Base-by-base conservation (phyloP, 30 jellyfish, hydroid and myxozoan genomes). In the Clytia hemisphaerica region DNA sequence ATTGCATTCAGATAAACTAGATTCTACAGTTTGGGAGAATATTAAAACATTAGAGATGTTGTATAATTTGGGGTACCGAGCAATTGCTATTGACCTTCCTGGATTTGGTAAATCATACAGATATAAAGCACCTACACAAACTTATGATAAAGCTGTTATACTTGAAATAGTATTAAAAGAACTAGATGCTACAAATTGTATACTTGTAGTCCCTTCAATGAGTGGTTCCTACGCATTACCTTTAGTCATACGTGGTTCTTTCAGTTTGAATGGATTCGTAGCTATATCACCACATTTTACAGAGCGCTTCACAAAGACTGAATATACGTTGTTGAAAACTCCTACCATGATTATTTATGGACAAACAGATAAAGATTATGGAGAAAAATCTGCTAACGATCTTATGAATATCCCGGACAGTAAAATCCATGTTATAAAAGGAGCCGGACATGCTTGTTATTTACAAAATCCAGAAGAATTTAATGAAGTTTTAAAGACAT, bases 221-320 rank as follows among this genome's bases (percentile, higher is more conserved):
- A 69, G 84, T 22, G 93, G 93, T 18, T 58, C 93, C 4, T 80
- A 46, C 36, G 93, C 80, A 28, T 4, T 80, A 47, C 93, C 93
- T 21, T 61, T 80, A 50, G 85, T 80, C 45, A 67, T 65, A 12
- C 75, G 92, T 4, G 82, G 92, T 19, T 77, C 82, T 5, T 67
- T 45, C 10, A 54, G 53, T 27, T 31, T 80, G 1, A 71, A 66
- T 19, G 93, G 81, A 28, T 80, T 80, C 30, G 85, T 80, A 12
- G 73, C 93, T 3, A 71, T 80, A 15, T 66, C 84, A 10, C 93
- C 93, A 1, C 29, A 31, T 9, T 75, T 58, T 30, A 48, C 78
- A 15, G 80, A 58, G 59, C 38, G 36, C 19, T 80, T 69, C 37
- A 68, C 79, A 1, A 36, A 35, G 4, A 70, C 51, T 25, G 93